Evolutionary conservation across 2,113 vertebrate species (phyloP).

Genomic region (Amazona guildingii): DNA sequence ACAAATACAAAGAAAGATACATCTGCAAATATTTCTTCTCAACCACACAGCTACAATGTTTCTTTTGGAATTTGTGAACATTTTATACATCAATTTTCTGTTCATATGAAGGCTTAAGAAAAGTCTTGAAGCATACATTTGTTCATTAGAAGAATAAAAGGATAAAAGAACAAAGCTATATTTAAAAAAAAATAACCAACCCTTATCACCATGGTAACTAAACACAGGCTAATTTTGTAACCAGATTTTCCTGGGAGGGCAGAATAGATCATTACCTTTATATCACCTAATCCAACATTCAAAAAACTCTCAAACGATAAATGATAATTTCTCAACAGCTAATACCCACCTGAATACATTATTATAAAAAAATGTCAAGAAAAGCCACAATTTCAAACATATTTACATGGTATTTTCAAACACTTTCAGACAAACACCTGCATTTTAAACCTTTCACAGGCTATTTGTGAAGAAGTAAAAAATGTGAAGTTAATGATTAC

Average conservation of each 20-base stretch:
- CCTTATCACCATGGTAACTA: conserved; percentile 40
- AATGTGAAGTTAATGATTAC: background rate
- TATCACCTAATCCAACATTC: background rate
- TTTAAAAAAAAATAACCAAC: background rate
- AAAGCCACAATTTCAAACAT: background rate
- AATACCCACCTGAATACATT: background rate
- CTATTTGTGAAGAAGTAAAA: background rate
- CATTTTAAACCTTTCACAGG: background rate
- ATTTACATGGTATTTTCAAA: background rate
- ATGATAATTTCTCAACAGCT: background rate
- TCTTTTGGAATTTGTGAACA: background rate
- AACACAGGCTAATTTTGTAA: background rate
- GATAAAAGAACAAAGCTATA: background rate
- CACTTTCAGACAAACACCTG: background rate
- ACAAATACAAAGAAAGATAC: background rate
- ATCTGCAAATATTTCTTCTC: background rate
- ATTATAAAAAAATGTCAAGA: background rate
- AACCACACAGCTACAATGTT: background rate
- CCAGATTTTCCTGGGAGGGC: background rate
- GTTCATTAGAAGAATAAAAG: background rate
- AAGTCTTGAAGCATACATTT: background rate
- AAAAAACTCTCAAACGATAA: background rate
- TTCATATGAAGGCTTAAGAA: background rate
- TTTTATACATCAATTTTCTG: background rate
- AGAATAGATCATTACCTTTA: background rate